A percentile compares a stretch with the other conserved stretches of the same genome.
Evolutionary conservation across 2,797 vertebrate species (phyloP).

Genomic region (Brachymystax lenok): DNA sequence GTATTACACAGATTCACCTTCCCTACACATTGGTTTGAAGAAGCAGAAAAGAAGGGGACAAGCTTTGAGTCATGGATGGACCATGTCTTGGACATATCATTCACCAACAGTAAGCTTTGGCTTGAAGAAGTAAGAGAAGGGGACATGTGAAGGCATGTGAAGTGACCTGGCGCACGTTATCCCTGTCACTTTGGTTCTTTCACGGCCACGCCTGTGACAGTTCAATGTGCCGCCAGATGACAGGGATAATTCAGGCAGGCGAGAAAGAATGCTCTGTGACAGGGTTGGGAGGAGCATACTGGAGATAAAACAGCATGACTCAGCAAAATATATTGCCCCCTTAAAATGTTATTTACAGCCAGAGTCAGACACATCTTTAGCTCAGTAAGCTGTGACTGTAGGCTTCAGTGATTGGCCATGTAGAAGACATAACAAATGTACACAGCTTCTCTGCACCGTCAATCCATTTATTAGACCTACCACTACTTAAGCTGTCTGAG

Average conservation of each 20-base stretch:
- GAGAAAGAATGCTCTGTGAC: slow-evolving; percentile 72
- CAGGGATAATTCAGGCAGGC: slow-evolving; percentile 68
- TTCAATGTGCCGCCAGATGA: slow-evolving; percentile 68
- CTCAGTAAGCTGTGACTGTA: slow-evolving; percentile 50
- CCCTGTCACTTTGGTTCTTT: slow-evolving; percentile 71
- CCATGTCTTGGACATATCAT: slow-evolving; percentile 53
- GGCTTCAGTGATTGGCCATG: slow-evolving; percentile 59
- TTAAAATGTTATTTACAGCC: slow-evolving; percentile 81
- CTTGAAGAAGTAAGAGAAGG: slow-evolving; percentile 47
- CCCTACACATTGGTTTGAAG: not conserved
- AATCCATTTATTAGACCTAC: slow-evolving; percentile 77
- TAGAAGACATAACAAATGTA: slow-evolving; percentile 76
- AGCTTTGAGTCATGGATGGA: not conserved
- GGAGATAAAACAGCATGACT: slow-evolving; percentile 67
- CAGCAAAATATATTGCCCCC: slow-evolving; percentile 73
- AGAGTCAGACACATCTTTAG: slow-evolving; percentile 67
- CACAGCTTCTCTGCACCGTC: slow-evolving; percentile 66
- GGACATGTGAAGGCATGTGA: slow-evolving; percentile 60
- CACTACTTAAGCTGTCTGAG: slow-evolving; percentile 72
- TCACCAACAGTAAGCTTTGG: slow-evolving; percentile 45
- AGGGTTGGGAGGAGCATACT: slow-evolving; percentile 58
- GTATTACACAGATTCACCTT: not conserved
- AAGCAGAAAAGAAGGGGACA: not conserved
- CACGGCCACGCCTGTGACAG: slow-evolving; percentile 67
- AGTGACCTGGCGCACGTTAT: slow-evolving; percentile 69